Conservation (phyloP, 2,888 invertebrate genomes). For the Catocala fraxini region DNA sequence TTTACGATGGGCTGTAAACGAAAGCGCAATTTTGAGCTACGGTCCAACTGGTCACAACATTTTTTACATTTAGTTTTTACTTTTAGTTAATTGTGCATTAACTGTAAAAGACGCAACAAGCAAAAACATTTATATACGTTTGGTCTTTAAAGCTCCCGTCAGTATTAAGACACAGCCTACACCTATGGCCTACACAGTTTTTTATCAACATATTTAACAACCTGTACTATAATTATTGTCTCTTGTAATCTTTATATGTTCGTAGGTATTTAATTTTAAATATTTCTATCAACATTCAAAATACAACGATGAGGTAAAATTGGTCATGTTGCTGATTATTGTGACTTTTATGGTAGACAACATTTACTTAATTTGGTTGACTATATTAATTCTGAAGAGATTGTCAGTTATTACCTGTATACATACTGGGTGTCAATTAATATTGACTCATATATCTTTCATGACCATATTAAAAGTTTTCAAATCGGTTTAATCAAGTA, state of each 20-base stretch:
- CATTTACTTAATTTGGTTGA: conserved; percentile 26
- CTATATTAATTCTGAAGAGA: conserved; percentile 36
- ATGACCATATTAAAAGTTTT: conserved; percentile 42
- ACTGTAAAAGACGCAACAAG: too few species aligned
- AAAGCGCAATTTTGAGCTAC: too few species aligned
- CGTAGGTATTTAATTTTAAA: not conserved
- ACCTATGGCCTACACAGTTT: too few species aligned
- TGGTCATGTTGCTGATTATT: conserved; percentile 32
- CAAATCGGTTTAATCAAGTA: conserved; percentile 47
- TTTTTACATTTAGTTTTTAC: too few species aligned
- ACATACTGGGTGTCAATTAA: conserved; percentile 36
- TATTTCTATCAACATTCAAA: not conserved
- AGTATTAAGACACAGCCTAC: too few species aligned
- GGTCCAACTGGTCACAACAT: too few species aligned
- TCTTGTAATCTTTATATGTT: not conserved
- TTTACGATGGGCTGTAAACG: too few species aligned
- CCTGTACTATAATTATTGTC: not conserved
- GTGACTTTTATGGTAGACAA: conserved; percentile 37
- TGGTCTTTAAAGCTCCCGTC: too few species aligned
- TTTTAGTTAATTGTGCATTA: too few species aligned
- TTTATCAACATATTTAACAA: too few species aligned
- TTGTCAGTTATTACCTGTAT: conserved; percentile 20
- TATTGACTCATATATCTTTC: conserved; percentile 53
- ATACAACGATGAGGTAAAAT: conserved; percentile 28
- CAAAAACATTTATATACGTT: too few species aligned